Evolutionary conservation across 2,888 invertebrate species (phyloP).

Genomic region (Apotomis turbidana): DNA sequence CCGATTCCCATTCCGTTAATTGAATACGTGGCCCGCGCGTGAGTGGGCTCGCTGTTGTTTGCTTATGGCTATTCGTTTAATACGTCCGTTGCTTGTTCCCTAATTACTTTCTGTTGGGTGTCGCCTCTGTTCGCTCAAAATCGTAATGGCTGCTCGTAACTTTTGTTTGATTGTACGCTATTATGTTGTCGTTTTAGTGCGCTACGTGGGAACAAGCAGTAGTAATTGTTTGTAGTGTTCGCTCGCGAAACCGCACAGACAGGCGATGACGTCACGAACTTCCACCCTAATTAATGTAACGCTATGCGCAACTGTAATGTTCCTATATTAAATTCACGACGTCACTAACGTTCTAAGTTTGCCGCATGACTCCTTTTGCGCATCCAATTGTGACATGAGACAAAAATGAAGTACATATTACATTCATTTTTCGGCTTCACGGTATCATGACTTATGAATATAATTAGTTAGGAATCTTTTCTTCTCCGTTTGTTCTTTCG

Average conservation of each 20-base stretch:
- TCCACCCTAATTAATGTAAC: conserved; percentile 58
- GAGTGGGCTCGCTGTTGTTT: conserved; percentile 60
- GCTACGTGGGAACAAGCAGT: conserved; percentile 1
- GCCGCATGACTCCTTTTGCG: neutral
- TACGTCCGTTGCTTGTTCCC: conserved; percentile 47
- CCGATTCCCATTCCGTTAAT: conserved; percentile 73
- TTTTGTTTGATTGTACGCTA: conserved; percentile 33
- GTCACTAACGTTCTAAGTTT: conserved; percentile 41
- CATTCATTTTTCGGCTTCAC: conserved; percentile 38
- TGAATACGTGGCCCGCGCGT: conserved; percentile 65
- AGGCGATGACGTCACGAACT: conserved; percentile 48
- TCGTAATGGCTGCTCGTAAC: conserved; percentile 31
- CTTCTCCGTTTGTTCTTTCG: conserved; percentile 9
- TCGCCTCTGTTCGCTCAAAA: conserved; percentile 21
- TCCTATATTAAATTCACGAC: conserved; percentile 61
- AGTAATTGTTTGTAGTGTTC: conserved; percentile 17
- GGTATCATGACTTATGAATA: conserved; percentile 43
- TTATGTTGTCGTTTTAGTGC: conserved; percentile 25
- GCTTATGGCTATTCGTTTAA: conserved; percentile 59
- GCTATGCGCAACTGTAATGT: conserved; percentile 47
- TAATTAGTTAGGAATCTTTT: conserved; percentile 27
- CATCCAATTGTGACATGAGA: conserved; percentile 14
- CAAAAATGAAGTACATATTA: conserved; percentile 11
- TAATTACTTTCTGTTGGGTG: conserved; percentile 51
- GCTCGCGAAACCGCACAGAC: conserved; percentile 23